Conservation (phyloP, 2,888 invertebrate species). For the Andrena camellia region DNA sequence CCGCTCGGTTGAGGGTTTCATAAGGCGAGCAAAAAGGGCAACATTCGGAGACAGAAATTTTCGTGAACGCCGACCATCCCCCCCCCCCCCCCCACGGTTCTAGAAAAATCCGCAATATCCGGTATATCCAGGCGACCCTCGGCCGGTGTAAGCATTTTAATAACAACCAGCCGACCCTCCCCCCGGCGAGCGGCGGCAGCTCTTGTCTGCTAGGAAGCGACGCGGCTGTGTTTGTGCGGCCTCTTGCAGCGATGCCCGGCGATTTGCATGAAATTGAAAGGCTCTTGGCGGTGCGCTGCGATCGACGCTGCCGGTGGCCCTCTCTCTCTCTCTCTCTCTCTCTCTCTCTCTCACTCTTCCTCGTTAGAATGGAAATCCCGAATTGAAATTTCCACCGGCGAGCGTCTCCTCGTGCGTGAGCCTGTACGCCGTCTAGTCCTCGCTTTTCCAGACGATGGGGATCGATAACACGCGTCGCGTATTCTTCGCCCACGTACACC, state of each 20-base stretch:
- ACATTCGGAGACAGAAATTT: constrained; percentile 47
- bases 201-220: constrained; percentile 3
- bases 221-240: constrained; percentile 36
- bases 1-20: constrained; percentile 29
- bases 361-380: constrained; percentile 78
- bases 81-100: constrained; percentile 17
- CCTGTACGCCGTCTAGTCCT: not conserved
- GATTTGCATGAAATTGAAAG: constrained; percentile 81
- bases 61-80: constrained; percentile 34
- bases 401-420: constrained; percentile 31
- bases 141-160: constrained; percentile 71
- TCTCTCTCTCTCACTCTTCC: constrained; percentile 38
- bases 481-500: constrained; percentile 37
- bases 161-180: constrained; percentile 56
- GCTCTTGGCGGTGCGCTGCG: constrained; percentile 68
- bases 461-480: constrained; percentile 47
- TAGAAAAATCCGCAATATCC: constrained; percentile 65
- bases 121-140: constrained; percentile 37
- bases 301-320: constrained; percentile 56
- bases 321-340: not conserved
- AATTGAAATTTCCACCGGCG: constrained; percentile 75
- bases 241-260: constrained; percentile 61
- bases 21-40: constrained; percentile 29
- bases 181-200: not conserved
- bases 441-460: constrained; percentile 8